Evolutionary conservation across 2,797 vertebrate species (phyloP).

Genomic region (Limosa lapponica): DNA sequence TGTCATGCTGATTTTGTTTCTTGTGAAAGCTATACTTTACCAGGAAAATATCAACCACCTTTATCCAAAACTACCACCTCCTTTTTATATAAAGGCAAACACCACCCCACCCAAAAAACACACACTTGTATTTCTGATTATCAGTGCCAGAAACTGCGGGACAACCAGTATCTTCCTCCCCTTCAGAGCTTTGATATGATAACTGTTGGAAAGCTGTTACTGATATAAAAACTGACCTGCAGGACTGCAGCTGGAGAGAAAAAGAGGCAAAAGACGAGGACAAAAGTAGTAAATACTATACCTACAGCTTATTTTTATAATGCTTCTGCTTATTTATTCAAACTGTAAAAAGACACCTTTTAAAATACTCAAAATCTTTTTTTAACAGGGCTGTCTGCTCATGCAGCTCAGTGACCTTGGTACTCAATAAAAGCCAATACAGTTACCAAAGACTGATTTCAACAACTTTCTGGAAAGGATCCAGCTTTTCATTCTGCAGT

Average conservation of each 20-base stretch:
- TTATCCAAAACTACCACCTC: not conserved
- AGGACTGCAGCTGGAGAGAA: not conserved
- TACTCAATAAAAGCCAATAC: not conserved
- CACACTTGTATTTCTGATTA: not conserved
- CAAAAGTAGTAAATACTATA: not conserved
- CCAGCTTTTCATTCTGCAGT: not conserved
- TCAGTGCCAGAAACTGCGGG: not conserved
- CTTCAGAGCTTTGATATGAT: not conserved
- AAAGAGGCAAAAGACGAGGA: not conserved
- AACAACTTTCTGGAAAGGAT: not conserved
- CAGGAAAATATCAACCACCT: not conserved
- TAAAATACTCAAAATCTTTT: not conserved
- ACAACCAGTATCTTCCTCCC: not conserved
- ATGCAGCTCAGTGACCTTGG: not conserved
- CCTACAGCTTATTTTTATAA: not conserved
- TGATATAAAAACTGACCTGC: not conserved
- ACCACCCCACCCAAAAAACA: not conserved
- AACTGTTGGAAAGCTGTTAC: not conserved
- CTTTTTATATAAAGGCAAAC: not conserved
- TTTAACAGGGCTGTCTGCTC: not conserved
- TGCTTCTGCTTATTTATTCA: not conserved
- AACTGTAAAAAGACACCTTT: not conserved
- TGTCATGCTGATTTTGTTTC: not conserved
- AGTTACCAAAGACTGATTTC: not conserved
- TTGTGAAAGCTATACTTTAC: not conserved